A percentile compares a stretch with the other conserved stretches of the same genome.
phyloP scores from a whole-genome alignment of 92 coral and sea anemone genomes.

The Palythoa heliodiscus region DNA sequence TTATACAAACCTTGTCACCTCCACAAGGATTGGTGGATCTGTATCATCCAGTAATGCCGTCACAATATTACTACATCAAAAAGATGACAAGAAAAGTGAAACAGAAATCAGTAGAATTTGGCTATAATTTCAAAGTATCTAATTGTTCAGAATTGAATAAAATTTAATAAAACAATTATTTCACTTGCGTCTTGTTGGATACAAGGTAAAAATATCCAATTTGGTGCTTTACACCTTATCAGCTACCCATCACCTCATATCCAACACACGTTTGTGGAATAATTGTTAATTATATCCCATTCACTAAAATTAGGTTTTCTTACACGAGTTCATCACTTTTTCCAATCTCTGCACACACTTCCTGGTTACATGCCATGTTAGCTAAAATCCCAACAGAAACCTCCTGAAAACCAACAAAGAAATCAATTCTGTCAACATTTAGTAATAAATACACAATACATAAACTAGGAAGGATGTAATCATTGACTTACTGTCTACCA shows the following conservation, averaged over 20 bases:
- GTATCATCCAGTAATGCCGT: slow-evolving; percentile 79
- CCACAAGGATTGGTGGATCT: slow-evolving; percentile 93
- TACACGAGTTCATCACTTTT: slow-evolving; percentile 87
- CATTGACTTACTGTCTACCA: no score
- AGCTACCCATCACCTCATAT: no score
- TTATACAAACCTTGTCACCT: slow-evolving; percentile 80
- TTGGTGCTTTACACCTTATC: no score
- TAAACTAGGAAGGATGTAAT: not conserved
- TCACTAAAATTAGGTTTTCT: slow-evolving; percentile 20
- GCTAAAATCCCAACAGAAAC: slow-evolving; percentile 96
- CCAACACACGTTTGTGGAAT: no score
- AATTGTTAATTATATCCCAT: no score
- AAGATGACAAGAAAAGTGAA: not conserved
- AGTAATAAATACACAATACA: not conserved
- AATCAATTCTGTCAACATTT: not conserved
- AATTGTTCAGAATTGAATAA: no score
- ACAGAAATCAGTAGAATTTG: no score
- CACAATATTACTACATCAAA: slow-evolving; percentile 61
- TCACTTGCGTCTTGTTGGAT: no score
- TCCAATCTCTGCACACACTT: slow-evolving; percentile 83
- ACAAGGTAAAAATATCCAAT: no score
- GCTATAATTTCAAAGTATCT: no score
- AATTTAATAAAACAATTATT: no score
- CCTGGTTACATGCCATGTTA: slow-evolving; percentile 92
- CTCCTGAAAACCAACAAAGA: slow-evolving; percentile 60